A percentile compares a stretch with the other conserved stretches of the same genome.
phyloP scores from a whole-genome alignment of 2,113 vertebrate species.

The Solea solea region DNA sequence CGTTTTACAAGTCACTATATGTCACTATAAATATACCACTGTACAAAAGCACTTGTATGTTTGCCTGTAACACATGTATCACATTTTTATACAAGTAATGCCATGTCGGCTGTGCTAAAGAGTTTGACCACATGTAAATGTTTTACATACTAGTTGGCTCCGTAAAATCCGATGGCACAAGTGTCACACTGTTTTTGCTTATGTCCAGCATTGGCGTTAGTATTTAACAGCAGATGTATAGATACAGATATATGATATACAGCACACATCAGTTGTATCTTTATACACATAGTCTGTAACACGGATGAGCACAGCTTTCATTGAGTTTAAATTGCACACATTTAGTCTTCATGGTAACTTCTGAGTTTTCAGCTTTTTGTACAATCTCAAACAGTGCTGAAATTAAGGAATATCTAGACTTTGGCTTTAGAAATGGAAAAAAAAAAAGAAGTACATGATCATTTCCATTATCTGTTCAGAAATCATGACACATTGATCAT shows the following conservation, averaged over 20 bases:
- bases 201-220: constrained; percentile 17
- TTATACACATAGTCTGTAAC: constrained; percentile 27
- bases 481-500: neutral
- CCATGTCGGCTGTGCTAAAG: constrained; percentile 42
- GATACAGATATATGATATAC: constrained; percentile 19
- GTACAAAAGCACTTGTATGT: constrained; percentile 65
- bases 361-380: constrained; percentile 17
- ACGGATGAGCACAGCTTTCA: constrained; percentile 43
- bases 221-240: constrained; percentile 36
- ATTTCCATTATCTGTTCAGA: constrained; percentile 24
- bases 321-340: constrained; percentile 4
- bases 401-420: constrained; percentile 25
- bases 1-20: constrained; percentile 46
- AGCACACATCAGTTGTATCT: constrained; percentile 3
- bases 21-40: constrained; percentile 59
- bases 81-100: constrained; percentile 41
- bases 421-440: constrained; percentile 10
- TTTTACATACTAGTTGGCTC: constrained; percentile 19
- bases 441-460: constrained; percentile 14
- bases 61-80: constrained; percentile 48
- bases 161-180: constrained; percentile 50
- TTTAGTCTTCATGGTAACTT: neutral
- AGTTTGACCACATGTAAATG: constrained; percentile 15
- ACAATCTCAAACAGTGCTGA: constrained; percentile 22
- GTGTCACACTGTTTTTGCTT: constrained; percentile 27